A percentile compares a stretch with the other conserved stretches of the same genome.
Conservation (phyloP, 2,888 invertebrate species). For the Philaethria dido region DNA sequence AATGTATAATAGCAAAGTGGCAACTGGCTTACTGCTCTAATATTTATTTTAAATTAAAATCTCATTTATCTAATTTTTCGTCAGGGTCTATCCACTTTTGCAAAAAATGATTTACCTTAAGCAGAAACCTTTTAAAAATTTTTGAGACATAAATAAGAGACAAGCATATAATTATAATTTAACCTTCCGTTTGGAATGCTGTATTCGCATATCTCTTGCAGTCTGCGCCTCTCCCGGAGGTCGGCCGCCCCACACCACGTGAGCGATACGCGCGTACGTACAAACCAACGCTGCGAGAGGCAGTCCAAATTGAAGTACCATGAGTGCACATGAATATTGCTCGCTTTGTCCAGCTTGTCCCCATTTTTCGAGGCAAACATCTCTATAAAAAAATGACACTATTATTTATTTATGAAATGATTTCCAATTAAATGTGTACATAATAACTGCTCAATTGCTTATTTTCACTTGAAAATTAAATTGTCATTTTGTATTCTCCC, state of each 20-base stretch:
- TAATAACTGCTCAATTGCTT: not conserved
- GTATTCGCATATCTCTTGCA: constrained; percentile 91
- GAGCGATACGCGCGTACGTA: constrained; percentile 93
- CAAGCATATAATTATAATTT: not conserved
- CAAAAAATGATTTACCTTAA: too few relatives aligned
- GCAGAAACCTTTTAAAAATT: too few relatives aligned
- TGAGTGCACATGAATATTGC: constrained; percentile 90
- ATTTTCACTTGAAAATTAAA: not conserved
- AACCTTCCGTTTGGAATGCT: constrained; percentile 94
- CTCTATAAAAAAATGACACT: constrained; percentile 72
- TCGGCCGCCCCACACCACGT: constrained; percentile 93
- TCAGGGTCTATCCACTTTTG: too few relatives aligned
- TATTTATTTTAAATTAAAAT: too few relatives aligned
- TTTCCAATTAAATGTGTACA: not conserved
- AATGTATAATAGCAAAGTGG: too few relatives aligned
- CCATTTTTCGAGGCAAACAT: constrained; percentile 90
- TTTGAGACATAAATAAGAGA: too few relatives aligned
- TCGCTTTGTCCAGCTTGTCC: constrained; percentile 84
- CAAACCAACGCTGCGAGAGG: constrained; percentile 91
- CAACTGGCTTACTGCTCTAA: too few relatives aligned
- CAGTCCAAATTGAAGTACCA: constrained; percentile 92
- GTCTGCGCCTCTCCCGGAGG: constrained; percentile 95
- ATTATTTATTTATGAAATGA: not conserved
- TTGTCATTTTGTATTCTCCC: not conserved
- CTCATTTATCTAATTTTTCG: too few relatives aligned